Conservation (phyloP, 2,113 vertebrate genomes). For the Myrmecophaga tridactyla region DNA sequence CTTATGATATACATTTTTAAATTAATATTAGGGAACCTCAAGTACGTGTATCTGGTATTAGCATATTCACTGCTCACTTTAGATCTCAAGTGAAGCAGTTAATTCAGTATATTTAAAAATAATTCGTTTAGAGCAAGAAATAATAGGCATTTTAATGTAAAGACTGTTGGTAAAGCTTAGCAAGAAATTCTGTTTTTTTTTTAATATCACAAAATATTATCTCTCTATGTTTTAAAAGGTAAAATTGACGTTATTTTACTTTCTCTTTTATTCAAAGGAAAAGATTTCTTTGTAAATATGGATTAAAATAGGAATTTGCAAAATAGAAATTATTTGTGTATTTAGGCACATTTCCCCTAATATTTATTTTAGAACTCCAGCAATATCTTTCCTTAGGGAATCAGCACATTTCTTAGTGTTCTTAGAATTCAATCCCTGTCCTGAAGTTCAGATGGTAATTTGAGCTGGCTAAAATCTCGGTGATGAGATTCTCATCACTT, state of each 20-base stretch:
- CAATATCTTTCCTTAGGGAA: not conserved
- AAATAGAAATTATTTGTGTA: not conserved
- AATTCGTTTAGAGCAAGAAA: not conserved
- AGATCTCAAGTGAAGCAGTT: not conserved
- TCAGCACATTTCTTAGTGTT: not conserved
- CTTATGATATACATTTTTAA: not conserved
- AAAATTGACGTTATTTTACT: conserved; percentile 22
- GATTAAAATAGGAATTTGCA: not conserved
- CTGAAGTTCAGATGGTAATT: not conserved
- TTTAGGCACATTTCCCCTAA: not conserved
- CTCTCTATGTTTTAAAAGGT: not conserved
- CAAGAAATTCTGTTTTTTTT: not conserved
- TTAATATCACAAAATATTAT: not conserved
- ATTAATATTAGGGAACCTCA: not conserved
- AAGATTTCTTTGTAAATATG: not conserved
- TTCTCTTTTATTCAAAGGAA: conserved; percentile 2
- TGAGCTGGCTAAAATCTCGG: conserved; percentile 31
- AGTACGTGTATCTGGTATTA: not conserved
- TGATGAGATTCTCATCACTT: not conserved
- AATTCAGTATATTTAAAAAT: not conserved
- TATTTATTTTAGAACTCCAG: not conserved
- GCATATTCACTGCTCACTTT: not conserved
- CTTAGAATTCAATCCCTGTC: conserved; percentile 12
- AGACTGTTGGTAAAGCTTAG: not conserved
- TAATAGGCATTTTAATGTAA: not conserved